A percentile compares a stretch with the other conserved stretches of the same genome.
Evolutionary conservation across 2,888 invertebrate species (phyloP).

Genomic region (Euplagia quadripunctaria): DNA sequence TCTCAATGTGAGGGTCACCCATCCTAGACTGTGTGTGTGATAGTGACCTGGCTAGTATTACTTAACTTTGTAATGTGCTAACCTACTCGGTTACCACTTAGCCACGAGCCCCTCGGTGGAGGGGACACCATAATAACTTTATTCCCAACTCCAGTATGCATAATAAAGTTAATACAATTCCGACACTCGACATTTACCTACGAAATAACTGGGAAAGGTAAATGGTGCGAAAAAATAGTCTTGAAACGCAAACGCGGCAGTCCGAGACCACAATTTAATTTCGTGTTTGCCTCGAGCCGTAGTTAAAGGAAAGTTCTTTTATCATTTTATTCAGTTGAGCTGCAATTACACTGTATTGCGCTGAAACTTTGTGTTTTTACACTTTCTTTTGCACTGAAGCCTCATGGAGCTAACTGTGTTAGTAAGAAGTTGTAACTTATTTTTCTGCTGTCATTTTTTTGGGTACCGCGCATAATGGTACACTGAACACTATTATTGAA

Average conservation of each 20-base stretch:
- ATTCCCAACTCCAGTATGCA: conserved; percentile 26
- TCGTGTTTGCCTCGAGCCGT: conserved; percentile 54
- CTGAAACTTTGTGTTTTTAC: conserved; percentile 58
- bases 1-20: too few species aligned
- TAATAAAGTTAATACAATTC: conserved; percentile 34
- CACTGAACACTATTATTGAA: not conserved
- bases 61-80: too few species aligned
- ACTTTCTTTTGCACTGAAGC: conserved; percentile 59
- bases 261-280: conserved; percentile 59
- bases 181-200: conserved; percentile 29
- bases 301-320: conserved; percentile 57
- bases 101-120: too few species aligned
- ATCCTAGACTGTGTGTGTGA: too few species aligned
- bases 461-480: not conserved
- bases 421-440: conserved; percentile 48
- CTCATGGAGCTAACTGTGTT: conserved; percentile 58
- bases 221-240: conserved; percentile 44
- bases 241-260: conserved; percentile 35
- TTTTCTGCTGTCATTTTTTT: conserved; percentile 39
- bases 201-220: conserved; percentile 41
- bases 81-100: too few species aligned
- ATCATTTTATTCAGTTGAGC: conserved; percentile 66
- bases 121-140: conserved; percentile 28
- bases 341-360: conserved; percentile 64
- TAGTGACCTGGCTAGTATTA: too few species aligned